Conservation (phyloP, 1,140 invertebrate species). For the Drosophila quadrilineata region DNA sequence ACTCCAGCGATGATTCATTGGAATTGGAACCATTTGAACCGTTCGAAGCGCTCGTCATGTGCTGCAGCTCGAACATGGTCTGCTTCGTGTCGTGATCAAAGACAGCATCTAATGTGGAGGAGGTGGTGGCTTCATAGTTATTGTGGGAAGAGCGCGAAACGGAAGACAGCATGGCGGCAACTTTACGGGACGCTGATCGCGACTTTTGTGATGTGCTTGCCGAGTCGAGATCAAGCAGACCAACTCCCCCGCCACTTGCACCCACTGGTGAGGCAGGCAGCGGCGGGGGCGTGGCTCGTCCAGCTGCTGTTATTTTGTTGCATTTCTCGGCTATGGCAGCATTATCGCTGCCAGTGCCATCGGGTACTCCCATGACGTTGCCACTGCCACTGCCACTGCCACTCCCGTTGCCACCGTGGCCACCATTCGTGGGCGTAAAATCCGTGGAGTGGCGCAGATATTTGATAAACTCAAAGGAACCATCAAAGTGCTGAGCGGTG, state of each 20-base stretch:
- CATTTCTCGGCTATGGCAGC: conserved; percentile 34
- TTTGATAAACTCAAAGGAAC: conserved; percentile 80
- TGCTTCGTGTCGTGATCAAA: conserved; percentile 80
- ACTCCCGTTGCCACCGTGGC: neutral
- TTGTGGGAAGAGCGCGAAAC: conserved; percentile 75
- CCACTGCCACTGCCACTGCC: conserved; percentile 1
- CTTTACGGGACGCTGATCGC: conserved; percentile 72
- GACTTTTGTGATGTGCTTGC: conserved; percentile 70
- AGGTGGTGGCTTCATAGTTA: conserved; percentile 51
- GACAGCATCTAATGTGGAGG: conserved; percentile 62
- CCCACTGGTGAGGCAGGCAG: conserved; percentile 49
- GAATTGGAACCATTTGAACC: conserved; percentile 70
- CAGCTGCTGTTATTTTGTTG: conserved; percentile 17
- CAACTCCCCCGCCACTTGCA: conserved; percentile 26
- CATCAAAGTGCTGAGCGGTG: conserved; percentile 73
- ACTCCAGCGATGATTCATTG: conserved; percentile 72
- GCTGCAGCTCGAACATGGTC: conserved; percentile 75
- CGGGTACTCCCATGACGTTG: too few relatives aligned
- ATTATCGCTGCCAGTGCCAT: conserved; percentile 6
- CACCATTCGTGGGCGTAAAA: conserved; percentile 45
- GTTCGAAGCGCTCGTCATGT: conserved; percentile 50
- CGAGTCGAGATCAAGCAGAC: conserved; percentile 69
- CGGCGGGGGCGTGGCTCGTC: conserved; percentile 44
- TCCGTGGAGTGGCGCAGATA: conserved; percentile 77
- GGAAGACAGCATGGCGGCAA: conserved; percentile 71